phyloP scores from a whole-genome alignment of 2,888 invertebrate genomes.

The Notodonta ziczac region DNA sequence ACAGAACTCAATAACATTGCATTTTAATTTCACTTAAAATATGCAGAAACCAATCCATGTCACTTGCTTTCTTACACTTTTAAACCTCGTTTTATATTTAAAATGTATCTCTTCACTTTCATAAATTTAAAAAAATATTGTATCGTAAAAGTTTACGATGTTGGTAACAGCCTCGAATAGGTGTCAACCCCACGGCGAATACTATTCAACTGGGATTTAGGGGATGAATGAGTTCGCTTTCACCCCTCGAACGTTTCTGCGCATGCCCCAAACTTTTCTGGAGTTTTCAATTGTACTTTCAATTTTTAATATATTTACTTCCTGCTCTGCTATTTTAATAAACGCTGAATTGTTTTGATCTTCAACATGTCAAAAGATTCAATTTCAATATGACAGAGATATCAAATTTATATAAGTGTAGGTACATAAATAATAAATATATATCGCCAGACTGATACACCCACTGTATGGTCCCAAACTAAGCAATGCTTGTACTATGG shows the following conservation, averaged over 20 bases:
- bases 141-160: conserved; percentile 59
- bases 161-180: conserved; percentile 28
- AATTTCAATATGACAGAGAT: too few relatives aligned
- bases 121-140: conserved; percentile 7
- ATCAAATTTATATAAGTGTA: too few relatives aligned
- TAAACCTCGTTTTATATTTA: too few relatives aligned
- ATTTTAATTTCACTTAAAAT: conserved; percentile 11
- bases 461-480: too few relatives aligned
- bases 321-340: neutral
- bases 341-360: too few relatives aligned
- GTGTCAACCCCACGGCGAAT: conserved; percentile 44
- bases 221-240: conserved; percentile 59
- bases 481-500: too few relatives aligned
- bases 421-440: too few relatives aligned
- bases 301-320: conserved; percentile 5
- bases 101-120: conserved; percentile 12
- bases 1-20: conserved; percentile 26
- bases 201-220: conserved; percentile 56
- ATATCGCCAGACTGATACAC: too few relatives aligned
- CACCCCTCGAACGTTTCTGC: conserved; percentile 48
- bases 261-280: conserved; percentile 65
- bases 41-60: conserved; percentile 11
- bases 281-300: conserved; percentile 24
- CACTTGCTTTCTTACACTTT: conserved; percentile 8
- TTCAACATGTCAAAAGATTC: too few relatives aligned